Base-by-base conservation (phyloP, 2,113 vertebrate species). In the Syngnathus typhle region DNA sequence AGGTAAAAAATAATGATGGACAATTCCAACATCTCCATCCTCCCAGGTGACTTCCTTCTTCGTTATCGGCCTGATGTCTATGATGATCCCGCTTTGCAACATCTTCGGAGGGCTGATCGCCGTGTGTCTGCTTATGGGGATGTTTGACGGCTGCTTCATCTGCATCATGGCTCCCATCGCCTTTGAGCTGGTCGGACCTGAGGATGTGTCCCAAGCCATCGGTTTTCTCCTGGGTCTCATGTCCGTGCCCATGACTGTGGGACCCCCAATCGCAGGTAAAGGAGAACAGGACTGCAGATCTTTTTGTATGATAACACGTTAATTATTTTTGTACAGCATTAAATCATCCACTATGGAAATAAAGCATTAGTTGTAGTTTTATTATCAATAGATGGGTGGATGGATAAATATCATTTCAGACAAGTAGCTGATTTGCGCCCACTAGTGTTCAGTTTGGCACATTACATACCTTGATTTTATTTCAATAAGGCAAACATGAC, bases 61-160 rank as follows among this genome's bases (percentile, higher is more conserved):
- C 41, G 92, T 95, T 68, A 98, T 99, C 5, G 96, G 96, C 27
- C 21, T 98, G 81, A 96, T 98, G 96, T 98, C 97, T 47, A 97
- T 96, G 94, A 95, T 98, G 96, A 95, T 98, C 65, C 96, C 97
- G 0, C 71, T 98, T 73, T 99, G 96, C 76, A 11, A 86, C 0
- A 49, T 89, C 73, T 98, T 99, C 1, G 93, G 92, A 0, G 92
- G 89, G 5, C 93, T 99, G 43, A 92, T 99, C 0, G 94, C 93
- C 0, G 96, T 98, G 55, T 98, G 96, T 73, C 92, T 99, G 72
- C 84, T 99, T 67, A 98, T 99, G 97, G 97, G 97, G 5, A 83
- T 98, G 62, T 98, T 98, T 63, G 97, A 99, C 1, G 97, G 97
- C 65, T 98, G 96, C 87, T 98, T 99, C 87, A 98, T 98, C 88